These are phyloP conservation scores for Drosophila paranaensis DNA, from an alignment of 2,888 invertebrate genomes.

Conservation along the genomic window DNA sequence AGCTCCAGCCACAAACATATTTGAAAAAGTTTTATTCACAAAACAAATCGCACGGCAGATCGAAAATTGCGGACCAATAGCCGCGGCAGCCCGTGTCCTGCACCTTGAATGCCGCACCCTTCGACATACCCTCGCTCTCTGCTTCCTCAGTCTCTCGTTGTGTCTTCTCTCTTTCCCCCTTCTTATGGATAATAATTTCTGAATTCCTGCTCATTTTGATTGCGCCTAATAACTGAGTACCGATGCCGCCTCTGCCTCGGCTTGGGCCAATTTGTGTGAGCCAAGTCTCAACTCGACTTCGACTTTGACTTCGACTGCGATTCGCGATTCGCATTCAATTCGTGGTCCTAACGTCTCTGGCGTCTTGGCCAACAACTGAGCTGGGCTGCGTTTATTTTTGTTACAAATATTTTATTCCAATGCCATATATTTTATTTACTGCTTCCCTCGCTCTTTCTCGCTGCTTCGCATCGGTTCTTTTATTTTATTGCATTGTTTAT, in stretches of 20 bases:
- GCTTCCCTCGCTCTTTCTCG: slow-evolving; percentile 13
- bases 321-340: slow-evolving; percentile 10
- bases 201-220: slow-evolving; percentile 81
- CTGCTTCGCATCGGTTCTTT: slow-evolving; percentile 62
- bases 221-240: slow-evolving; percentile 81
- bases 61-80: slow-evolving; percentile 69
- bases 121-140: background rate
- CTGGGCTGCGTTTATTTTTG: slow-evolving; percentile 73
- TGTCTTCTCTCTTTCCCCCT: slow-evolving; percentile 9
- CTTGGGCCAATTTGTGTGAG: slow-evolving; percentile 49
- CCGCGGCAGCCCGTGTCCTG: slow-evolving; percentile 56
- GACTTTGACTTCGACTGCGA: slow-evolving; percentile 25
- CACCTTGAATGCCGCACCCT: slow-evolving; percentile 33
- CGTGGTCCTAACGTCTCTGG: slow-evolving; percentile 40
- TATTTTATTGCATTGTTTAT: slow-evolving; percentile 83
- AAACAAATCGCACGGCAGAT: slow-evolving; percentile 75
- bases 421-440: slow-evolving; percentile 81
- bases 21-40: slow-evolving; percentile 74
- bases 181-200: slow-evolving; percentile 77
- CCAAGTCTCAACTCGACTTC: slow-evolving; percentile 10
- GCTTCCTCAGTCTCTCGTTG: background rate
- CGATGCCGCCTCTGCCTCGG: slow-evolving; percentile 70
- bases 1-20: slow-evolving; percentile 55
- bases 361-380: slow-evolving; percentile 29
- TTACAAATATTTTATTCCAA: slow-evolving; percentile 81